Evolutionary conservation across 2,113 vertebrate species (phyloP).

Genomic region (Macrotis lagotis): DNA sequence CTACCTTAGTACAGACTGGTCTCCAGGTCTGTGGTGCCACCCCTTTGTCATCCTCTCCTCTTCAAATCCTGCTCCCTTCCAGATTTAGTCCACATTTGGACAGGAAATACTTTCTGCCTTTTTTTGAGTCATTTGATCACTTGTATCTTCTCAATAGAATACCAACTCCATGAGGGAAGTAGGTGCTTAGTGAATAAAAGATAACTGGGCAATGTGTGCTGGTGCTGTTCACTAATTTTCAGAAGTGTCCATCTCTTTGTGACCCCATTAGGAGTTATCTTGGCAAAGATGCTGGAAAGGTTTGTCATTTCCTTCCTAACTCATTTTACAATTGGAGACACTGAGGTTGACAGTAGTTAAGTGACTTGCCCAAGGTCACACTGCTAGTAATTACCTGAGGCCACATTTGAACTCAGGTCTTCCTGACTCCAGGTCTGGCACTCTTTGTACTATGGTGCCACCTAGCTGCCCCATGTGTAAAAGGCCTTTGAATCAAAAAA

Average conservation of each 20-base stretch:
- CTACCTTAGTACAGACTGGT: not conserved
- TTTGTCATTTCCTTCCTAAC: not conserved
- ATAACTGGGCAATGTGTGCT: too few species aligned
- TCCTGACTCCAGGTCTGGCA: not conserved
- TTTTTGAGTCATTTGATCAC: not conserved
- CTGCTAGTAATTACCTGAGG: not conserved
- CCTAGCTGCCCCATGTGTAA: not conserved
- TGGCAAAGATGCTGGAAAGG: not conserved
- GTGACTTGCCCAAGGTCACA: not conserved
- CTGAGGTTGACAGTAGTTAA: not conserved
- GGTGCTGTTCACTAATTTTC: too few species aligned
- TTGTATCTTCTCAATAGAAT: not conserved
- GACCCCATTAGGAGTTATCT: not conserved
- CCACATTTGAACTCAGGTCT: not conserved
- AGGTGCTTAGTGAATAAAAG: not conserved
- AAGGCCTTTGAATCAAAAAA: not conserved
- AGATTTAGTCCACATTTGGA: not conserved
- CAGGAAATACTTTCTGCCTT: not conserved
- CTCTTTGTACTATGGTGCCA: too few species aligned
- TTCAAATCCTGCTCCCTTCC: not conserved
- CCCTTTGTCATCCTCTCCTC: not conserved
- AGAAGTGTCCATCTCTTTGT: not conserved
- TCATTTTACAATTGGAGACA: not conserved
- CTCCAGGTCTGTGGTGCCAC: not conserved
- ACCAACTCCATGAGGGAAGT: not conserved